A percentile compares a stretch with the other conserved stretches of the same genome.
Evolutionary conservation across 2,113 vertebrate species (phyloP).

Genomic region (Apodemus speciosus): DNA sequence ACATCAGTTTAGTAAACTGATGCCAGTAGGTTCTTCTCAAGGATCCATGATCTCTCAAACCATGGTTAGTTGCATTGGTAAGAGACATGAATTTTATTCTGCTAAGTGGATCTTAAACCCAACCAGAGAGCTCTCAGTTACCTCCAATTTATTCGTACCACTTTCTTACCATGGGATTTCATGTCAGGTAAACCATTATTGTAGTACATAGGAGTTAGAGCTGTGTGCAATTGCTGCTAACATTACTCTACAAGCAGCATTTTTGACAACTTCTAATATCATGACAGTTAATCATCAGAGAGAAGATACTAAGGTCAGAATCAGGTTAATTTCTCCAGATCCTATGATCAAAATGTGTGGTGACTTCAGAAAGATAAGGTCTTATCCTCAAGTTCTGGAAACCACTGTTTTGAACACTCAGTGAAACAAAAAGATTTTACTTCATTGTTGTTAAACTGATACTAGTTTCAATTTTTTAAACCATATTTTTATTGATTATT

Average conservation of each 20-base stretch:
- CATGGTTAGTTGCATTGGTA: too few species aligned
- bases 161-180: accelerated
- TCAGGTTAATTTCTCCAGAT: not conserved
- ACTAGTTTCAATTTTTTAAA: not conserved
- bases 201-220: too few species aligned
- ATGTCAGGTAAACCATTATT: not conserved
- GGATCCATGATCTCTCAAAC: too few species aligned
- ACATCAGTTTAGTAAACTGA: not conserved
- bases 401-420: not conserved
- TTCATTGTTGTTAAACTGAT: not conserved
- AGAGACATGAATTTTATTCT: not conserved
- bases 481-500: not conserved
- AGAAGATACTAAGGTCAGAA: not conserved
- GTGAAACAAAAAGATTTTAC: not conserved
- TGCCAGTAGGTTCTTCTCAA: not conserved
- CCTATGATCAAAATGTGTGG: not conserved
- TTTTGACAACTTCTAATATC: not conserved
- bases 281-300: too few species aligned
- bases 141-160: not conserved
- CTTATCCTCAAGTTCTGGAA: not conserved
- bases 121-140: not conserved
- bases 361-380: too few species aligned
- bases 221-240: not conserved
- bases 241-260: not conserved
- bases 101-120: not conserved